phyloP scores from a whole-genome alignment of 2,113 vertebrate species.

The Apeltes quadracus region DNA sequence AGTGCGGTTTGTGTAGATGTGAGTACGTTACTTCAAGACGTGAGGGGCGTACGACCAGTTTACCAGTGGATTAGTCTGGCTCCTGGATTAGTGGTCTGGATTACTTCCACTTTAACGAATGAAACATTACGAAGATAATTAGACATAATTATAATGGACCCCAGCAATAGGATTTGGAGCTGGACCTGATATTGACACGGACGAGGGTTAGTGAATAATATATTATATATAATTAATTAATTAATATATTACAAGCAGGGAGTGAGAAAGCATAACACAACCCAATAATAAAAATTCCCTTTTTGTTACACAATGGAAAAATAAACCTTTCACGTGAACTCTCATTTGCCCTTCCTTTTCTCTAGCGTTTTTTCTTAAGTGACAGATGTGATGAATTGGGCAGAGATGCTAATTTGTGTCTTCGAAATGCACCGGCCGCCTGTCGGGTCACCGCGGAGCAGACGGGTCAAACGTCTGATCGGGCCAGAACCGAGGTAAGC shows the following conservation, averaged over 20 bases:
- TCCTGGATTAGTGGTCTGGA: conserved; percentile 70
- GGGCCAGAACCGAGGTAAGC: conserved; percentile 46
- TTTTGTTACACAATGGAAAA: not conserved
- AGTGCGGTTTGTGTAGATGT: not conserved
- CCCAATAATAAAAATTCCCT: not conserved
- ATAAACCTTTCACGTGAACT: conserved; percentile 8
- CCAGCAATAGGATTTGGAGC: not conserved
- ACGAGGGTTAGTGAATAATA: not conserved
- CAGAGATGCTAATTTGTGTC: conserved; percentile 39
- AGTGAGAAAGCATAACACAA: too few species aligned
- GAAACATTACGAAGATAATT: conserved; percentile 41
- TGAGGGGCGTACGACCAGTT: conserved; percentile 39
- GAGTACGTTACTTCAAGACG: conserved; percentile 10
- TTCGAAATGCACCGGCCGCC: conserved; percentile 28
- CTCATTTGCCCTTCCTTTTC: conserved; percentile 34
- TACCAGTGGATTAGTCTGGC: conserved; percentile 76
- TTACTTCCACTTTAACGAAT: conserved; percentile 58
- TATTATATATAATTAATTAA: too few species aligned
- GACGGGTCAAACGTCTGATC: conserved; percentile 63
- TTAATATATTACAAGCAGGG: too few species aligned
- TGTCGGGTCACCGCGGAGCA: conserved; percentile 52
- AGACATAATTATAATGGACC: conserved; percentile 41
- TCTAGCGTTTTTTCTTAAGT: conserved; percentile 16
- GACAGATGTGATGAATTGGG: conserved; percentile 58
- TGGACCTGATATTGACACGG: not conserved